Percentiles rank a stretch among this genome's conserved stretches.
Conservation (phyloP, 2,797 vertebrate genomes). For the Sebastes oblongus region DNA sequence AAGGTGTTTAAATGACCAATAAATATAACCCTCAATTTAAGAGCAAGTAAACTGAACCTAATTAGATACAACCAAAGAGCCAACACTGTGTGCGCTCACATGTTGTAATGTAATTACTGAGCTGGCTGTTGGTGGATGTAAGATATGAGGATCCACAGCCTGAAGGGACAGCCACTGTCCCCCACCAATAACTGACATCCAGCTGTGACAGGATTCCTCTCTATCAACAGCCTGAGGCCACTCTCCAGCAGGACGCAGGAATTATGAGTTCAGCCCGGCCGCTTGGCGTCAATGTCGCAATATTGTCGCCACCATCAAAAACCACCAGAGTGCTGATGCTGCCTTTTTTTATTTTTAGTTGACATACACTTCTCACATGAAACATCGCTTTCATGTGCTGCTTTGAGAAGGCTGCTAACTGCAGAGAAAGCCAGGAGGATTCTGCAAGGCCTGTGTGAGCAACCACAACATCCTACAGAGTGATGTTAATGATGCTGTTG, state of each 20-base stretch:
- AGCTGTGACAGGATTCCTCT: slow-evolving; percentile 25
- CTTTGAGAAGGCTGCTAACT: neutral
- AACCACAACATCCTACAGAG: neutral
- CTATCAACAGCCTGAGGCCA: slow-evolving; percentile 42
- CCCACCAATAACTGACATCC: slow-evolving; percentile 13
- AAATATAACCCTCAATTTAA: neutral
- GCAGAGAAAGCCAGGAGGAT: neutral
- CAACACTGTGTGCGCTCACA: neutral
- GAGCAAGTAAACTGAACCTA: neutral
- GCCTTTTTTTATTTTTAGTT: neutral
- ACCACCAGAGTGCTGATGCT: neutral
- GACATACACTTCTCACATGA: slow-evolving; percentile 4
- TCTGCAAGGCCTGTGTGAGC: neutral
- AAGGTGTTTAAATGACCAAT: neutral
- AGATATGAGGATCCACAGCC: slow-evolving; percentile 13
- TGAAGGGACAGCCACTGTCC: neutral
- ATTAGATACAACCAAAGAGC: neutral
- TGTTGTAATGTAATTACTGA: neutral
- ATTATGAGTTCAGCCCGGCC: slow-evolving; percentile 1
- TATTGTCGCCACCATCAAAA: neutral
- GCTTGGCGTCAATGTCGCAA: neutral
- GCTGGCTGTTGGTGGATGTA: neutral
- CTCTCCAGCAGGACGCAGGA: slow-evolving; percentile 13
- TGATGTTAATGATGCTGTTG: neutral
- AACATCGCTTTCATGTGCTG: neutral